A percentile compares a stretch with the other conserved stretches of the same genome.
These are phyloP conservation scores for Montipora capricornis DNA, from an alignment of 64 coral and sea anemone genomes.

Conservation along the genomic window DNA sequence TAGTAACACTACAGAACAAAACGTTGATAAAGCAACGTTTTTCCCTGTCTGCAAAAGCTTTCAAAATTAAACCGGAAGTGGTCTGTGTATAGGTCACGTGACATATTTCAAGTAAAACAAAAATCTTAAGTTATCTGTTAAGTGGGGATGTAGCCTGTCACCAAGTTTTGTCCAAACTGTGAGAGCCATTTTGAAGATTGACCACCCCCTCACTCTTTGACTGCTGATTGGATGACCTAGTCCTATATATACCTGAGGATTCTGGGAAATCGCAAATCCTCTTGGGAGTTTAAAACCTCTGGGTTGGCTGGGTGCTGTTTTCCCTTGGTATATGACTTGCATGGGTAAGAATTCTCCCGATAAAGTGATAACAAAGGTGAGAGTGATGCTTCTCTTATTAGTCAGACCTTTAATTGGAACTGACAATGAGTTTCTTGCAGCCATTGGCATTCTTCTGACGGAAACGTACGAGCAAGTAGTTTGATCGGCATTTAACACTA, in stretches of 20 bases:
- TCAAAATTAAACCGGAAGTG: too few relatives aligned
- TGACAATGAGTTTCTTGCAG: neutral
- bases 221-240: too few relatives aligned
- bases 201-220: too few relatives aligned
- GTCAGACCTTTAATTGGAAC: slow-evolving; percentile 44
- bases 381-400: slow-evolving; percentile 63
- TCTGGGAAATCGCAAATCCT: neutral
- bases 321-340: neutral
- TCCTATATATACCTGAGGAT: neutral
- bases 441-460: slow-evolving; percentile 6
- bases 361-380: slow-evolving; percentile 22
- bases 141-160: too few relatives aligned
- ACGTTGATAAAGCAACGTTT: too few relatives aligned
- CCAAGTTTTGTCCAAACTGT: too few relatives aligned
- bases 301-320: neutral
- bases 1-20: too few relatives aligned
- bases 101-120: too few relatives aligned
- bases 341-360: neutral
- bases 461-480: neutral
- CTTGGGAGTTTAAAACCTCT: neutral
- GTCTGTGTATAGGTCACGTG: too few relatives aligned
- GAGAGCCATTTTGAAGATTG: too few relatives aligned
- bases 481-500: neutral
- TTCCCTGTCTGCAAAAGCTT: too few relatives aligned
- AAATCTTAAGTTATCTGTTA: too few relatives aligned